A percentile compares a stretch with the other conserved stretches of the same genome.
These are phyloP conservation scores for Eupithecia inturbata DNA, from an alignment of 2,888 invertebrate species.

Conservation along the genomic window DNA sequence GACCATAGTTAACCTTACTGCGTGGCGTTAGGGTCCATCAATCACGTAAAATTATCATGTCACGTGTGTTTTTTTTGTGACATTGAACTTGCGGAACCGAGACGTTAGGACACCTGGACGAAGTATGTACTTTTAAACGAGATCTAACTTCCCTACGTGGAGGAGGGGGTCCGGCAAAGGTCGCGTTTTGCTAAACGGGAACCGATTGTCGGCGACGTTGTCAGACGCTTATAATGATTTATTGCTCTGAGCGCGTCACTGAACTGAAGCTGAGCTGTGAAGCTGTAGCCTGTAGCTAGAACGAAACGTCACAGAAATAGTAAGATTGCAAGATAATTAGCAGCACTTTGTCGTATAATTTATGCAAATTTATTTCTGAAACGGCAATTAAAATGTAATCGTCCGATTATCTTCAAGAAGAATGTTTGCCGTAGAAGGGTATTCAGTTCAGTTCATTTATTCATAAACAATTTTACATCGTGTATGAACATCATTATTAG, in stretches of 20 bases:
- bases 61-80: constrained; percentile 43
- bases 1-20: constrained; percentile 8
- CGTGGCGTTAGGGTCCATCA: constrained; percentile 4
- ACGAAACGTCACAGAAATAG: neutral
- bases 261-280: constrained; percentile 30
- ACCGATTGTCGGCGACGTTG: constrained; percentile 65
- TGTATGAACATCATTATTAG: too few relatives aligned
- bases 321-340: neutral
- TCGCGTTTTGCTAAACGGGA: constrained; percentile 69
- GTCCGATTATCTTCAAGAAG: neutral
- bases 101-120: constrained; percentile 61
- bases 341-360: neutral
- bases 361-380: neutral
- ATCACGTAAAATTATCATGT: neutral
- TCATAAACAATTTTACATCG: too few relatives aligned
- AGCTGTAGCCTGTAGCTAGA: constrained; percentile 2
- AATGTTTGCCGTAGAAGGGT: neutral
- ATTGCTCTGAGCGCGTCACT: constrained; percentile 62
- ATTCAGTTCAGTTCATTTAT: too few relatives aligned
- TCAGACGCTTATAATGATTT: constrained; percentile 78
- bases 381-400: neutral
- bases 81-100: constrained; percentile 56
- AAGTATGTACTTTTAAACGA: constrained; percentile 69
- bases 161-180: constrained; percentile 71
- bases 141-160: constrained; percentile 68